Evolutionary conservation across 2,888 invertebrate species (phyloP).

Genomic region (Philaethria dido): DNA sequence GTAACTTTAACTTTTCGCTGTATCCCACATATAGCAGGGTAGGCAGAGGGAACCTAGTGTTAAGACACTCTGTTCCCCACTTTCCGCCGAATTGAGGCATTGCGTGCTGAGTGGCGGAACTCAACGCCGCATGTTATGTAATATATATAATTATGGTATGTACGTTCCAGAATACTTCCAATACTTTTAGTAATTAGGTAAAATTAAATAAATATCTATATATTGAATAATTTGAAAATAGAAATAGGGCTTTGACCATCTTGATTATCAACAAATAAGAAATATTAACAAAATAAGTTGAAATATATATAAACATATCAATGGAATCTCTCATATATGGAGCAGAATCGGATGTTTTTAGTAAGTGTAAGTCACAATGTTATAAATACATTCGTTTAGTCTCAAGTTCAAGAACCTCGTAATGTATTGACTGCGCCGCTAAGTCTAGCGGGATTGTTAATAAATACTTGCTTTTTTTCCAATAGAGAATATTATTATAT

Average conservation of each 20-base stretch:
- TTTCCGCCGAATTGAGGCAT: too few relatives aligned
- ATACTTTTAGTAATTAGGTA: too few relatives aligned
- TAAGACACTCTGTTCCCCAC: too few relatives aligned
- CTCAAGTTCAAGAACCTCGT: conserved; percentile 73
- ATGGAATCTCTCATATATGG: not conserved
- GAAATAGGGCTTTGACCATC: not conserved
- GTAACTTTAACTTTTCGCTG: too few relatives aligned
- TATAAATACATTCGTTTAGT: conserved; percentile 61
- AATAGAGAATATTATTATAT: not conserved
- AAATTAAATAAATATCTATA: not conserved
- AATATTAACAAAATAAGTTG: too few relatives aligned
- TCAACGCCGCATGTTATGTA: too few relatives aligned
- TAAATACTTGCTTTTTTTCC: conserved; percentile 9
- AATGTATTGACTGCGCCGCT: conserved; percentile 57
- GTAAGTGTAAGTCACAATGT: conserved; percentile 47
- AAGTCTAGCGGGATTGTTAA: conserved; percentile 53
- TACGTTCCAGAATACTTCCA: too few relatives aligned
- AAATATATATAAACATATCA: not conserved
- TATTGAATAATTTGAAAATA: not conserved
- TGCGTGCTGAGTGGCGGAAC: too few relatives aligned
- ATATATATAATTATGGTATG: too few relatives aligned
- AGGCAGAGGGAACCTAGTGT: too few relatives aligned
- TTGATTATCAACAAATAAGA: too few relatives aligned
- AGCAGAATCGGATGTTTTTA: conserved; percentile 37
- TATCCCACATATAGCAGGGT: too few relatives aligned